A percentile compares a stretch with the other conserved stretches of the same genome.
These are phyloP conservation scores for Cyprinella venusta DNA, from an alignment of 2,797 vertebrate species.

Conservation along the genomic window DNA sequence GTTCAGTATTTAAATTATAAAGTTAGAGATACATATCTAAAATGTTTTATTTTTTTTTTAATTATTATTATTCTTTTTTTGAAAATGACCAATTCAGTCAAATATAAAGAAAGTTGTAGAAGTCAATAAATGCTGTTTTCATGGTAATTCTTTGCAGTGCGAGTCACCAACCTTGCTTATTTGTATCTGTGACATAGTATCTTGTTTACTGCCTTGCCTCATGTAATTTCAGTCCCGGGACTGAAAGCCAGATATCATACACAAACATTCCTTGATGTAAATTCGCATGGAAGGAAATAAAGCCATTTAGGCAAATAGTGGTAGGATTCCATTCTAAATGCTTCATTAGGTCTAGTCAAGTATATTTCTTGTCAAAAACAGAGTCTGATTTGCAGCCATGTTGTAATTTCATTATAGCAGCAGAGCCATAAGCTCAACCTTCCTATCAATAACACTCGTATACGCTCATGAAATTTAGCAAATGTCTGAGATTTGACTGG, in stretches of 20 bases:
- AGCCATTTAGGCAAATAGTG: slow-evolving; percentile 57
- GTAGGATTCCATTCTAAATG: slow-evolving; percentile 41
- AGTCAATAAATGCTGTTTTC: slow-evolving; percentile 58
- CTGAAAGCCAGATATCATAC: slow-evolving; percentile 44
- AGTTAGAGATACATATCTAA: slow-evolving; percentile 68
- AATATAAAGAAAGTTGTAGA: slow-evolving; percentile 66
- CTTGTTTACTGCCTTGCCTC: slow-evolving; percentile 53
- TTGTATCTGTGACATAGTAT: slow-evolving; percentile 48
- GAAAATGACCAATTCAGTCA: slow-evolving; percentile 65
- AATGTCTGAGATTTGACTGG: not conserved
- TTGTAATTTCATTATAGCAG: slow-evolving; percentile 39
- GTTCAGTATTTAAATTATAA: slow-evolving; percentile 76
- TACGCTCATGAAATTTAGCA: not conserved
- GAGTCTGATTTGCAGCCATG: slow-evolving; percentile 20
- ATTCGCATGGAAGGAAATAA: slow-evolving; percentile 58
- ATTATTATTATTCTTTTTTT: slow-evolving; percentile 57
- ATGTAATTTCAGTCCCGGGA: slow-evolving; percentile 42
- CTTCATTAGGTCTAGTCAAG: slow-evolving; percentile 30
- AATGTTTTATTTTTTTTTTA: slow-evolving; percentile 12
- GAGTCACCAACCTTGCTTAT: slow-evolving; percentile 53
- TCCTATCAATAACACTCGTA: slow-evolving; percentile 15
- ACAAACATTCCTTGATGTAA: slow-evolving; percentile 57
- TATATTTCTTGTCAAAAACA: slow-evolving; percentile 13
- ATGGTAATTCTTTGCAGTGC: slow-evolving; percentile 57
- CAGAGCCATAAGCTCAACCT: slow-evolving; percentile 26